Evolutionary conservation across 1,140 invertebrate genomes (phyloP).

Genomic region (Trachymyrmex cornetzi): DNA sequence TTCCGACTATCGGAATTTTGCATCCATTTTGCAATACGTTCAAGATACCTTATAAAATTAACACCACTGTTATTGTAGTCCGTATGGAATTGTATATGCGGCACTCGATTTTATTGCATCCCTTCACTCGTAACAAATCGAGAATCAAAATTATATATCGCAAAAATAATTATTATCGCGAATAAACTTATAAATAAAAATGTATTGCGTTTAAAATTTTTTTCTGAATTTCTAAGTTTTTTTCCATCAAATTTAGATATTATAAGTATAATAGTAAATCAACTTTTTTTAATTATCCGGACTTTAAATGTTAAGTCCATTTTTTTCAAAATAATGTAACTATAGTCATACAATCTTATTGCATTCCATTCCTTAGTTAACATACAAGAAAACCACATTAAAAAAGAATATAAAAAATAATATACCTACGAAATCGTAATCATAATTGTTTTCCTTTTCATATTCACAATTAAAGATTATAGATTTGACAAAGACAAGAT

Average conservation of each 20-base stretch:
- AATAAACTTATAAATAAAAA: not conserved
- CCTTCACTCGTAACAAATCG: not conserved
- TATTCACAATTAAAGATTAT: not conserved
- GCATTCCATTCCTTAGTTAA: not conserved
- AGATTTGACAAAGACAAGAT: not conserved
- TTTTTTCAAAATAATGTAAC: not conserved
- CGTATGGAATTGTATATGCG: not conserved
- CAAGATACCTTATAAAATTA: slow-evolving; percentile 28
- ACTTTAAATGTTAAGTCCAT: not conserved
- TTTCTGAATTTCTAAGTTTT: not conserved
- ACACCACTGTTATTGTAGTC: slow-evolving; percentile 17
- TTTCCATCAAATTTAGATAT: not conserved
- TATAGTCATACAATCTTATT: not conserved
- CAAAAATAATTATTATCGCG: not conserved
- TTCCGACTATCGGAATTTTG: slow-evolving; percentile 28
- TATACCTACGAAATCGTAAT: not conserved
- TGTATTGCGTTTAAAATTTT: not conserved
- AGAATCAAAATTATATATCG: not conserved
- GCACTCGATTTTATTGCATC: not conserved
- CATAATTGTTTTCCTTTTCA: slow-evolving; percentile 3
- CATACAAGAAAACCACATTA: not conserved
- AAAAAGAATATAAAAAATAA: not conserved
- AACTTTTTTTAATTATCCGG: not conserved
- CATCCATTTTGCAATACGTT: not conserved
- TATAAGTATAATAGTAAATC: not conserved